A percentile compares a stretch with the other conserved stretches of the same genome.
Conservation (phyloP, 1,140 invertebrate genomes). For the Bombus picipes region DNA sequence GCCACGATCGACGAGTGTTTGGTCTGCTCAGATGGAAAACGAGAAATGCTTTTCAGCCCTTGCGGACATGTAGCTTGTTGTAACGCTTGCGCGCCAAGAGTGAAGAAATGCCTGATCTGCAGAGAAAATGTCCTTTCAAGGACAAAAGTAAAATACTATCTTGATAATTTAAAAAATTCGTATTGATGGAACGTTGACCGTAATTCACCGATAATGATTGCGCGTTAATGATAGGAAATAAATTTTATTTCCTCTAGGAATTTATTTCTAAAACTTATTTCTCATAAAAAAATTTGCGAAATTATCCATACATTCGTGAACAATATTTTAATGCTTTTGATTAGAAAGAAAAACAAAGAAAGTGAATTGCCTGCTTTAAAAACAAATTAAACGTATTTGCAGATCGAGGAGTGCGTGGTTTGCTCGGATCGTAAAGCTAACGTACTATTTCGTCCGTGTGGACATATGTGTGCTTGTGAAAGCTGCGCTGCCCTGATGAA, state of each 20-base stretch:
- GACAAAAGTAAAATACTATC: conserved; percentile 82
- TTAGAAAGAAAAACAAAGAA: not conserved
- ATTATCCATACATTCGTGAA: not conserved
- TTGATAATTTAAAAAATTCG: not conserved
- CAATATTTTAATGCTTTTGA: not conserved
- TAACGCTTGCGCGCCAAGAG: conserved; percentile 93
- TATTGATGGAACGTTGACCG: not conserved
- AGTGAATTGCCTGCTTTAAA: not conserved
- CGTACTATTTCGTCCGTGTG: conserved; percentile 96
- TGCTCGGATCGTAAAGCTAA: conserved; percentile 96
- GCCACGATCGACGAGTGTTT: conserved; percentile 94
- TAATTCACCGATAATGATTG: not conserved
- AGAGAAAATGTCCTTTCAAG: conserved; percentile 90
- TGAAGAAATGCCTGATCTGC: conserved; percentile 98
- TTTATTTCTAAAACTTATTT: not conserved
- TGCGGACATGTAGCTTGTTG: conserved; percentile 97
- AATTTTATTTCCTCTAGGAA: not conserved
- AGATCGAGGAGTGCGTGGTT: conserved; percentile 98
- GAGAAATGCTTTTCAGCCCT: conserved; percentile 94
- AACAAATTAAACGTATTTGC: conserved; percentile 41
- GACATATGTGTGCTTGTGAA: conserved; percentile 97
- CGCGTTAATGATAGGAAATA: not conserved
- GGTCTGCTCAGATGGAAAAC: conserved; percentile 96
- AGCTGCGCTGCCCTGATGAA: conserved; percentile 96
- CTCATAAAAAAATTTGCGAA: not conserved